Evolutionary conservation across 2,113 vertebrate species (phyloP).

Genomic region (Psilopogon haemacephalus): DNA sequence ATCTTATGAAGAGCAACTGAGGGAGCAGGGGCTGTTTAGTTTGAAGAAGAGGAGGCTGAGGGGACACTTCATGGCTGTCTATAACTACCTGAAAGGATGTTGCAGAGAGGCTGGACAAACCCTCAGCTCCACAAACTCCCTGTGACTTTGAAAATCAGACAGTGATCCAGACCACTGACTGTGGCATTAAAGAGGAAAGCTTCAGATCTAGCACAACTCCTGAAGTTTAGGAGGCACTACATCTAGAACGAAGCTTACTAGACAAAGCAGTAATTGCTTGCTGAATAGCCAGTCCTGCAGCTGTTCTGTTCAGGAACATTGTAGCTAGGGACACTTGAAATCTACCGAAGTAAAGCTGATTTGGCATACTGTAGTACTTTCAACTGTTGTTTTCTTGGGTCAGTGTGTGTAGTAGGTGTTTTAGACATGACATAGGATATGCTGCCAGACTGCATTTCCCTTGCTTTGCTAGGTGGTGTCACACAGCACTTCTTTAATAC

Average conservation of each 20-base stretch:
- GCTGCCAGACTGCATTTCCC: not conserved
- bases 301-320: not conserved
- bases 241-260: not conserved
- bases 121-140: not conserved
- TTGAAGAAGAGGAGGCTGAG: too few relatives aligned
- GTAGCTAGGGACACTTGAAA: not conserved
- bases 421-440: not conserved
- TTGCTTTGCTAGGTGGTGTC: not conserved
- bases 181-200: not conserved
- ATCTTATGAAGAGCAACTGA: too few relatives aligned
- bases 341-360: not conserved
- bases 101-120: not conserved
- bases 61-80: too few relatives aligned
- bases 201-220: not conserved
- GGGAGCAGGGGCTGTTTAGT: too few relatives aligned
- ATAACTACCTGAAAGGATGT: too few relatives aligned
- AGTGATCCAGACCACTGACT: not conserved
- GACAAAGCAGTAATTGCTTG: not conserved
- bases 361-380: not conserved
- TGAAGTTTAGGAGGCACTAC: not conserved
- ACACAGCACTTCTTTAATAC: not conserved
- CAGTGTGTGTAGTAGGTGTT: not conserved
- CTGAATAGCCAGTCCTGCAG: not conserved
- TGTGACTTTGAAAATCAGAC: not conserved
- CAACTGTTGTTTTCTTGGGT: not conserved